Evolutionary conservation across 2,797 vertebrate genomes (phyloP).

Genomic region (Halcyon chelicuti): DNA sequence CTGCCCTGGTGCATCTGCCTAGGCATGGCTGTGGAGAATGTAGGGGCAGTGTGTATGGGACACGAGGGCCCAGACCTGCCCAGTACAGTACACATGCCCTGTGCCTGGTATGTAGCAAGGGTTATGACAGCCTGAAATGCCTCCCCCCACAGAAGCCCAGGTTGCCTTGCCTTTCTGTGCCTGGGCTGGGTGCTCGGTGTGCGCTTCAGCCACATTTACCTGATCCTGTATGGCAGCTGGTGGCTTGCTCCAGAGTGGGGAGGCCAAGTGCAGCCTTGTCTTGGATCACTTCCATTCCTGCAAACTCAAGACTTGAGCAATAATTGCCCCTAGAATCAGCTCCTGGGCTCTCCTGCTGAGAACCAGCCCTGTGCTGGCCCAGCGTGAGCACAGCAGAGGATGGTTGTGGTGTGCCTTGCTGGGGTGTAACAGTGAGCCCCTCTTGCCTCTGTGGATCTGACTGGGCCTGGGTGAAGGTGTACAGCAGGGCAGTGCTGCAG

Average conservation of each 20-base stretch:
- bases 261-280: neutral
- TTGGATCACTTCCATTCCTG: constrained; percentile 25
- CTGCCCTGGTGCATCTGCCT: neutral
- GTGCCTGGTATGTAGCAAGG: neutral
- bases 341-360: neutral
- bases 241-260: neutral
- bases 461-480: neutral
- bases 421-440: neutral
- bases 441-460: neutral
- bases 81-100: constrained; percentile 7
- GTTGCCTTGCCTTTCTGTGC: constrained; percentile 5
- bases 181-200: constrained; percentile 12
- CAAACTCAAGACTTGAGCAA: constrained; percentile 54
- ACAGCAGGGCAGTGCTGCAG: neutral
- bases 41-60: constrained; percentile 13
- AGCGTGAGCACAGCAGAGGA: neutral
- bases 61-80: neutral
- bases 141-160: neutral
- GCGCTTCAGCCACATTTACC: constrained; percentile 15
- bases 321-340: constrained; percentile 25
- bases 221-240: constrained; percentile 38
- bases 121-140: neutral
- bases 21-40: constrained; percentile 3
- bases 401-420: neutral
- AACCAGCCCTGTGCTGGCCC: neutral